These are phyloP conservation scores for Ondatra zibethicus DNA, from an alignment of 2,113 vertebrate species.

Conservation along the genomic window DNA sequence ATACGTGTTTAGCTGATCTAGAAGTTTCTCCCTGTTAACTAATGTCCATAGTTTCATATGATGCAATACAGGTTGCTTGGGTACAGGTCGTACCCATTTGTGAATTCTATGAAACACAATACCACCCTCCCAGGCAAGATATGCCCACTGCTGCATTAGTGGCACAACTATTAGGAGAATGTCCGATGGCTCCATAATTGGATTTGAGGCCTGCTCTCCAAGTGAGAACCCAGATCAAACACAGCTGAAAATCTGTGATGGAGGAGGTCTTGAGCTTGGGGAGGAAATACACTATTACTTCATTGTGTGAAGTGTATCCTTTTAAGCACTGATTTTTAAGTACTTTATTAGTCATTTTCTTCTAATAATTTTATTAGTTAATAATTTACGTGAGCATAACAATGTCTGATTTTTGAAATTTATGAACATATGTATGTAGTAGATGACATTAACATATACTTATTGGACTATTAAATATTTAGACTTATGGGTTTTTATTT, in stretches of 20 bases:
- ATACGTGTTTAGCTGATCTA: neutral
- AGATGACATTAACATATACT: neutral
- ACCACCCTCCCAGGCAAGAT: neutral
- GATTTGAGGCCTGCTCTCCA: neutral
- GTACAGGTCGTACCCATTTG: too few relatives aligned
- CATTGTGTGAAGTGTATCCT: neutral
- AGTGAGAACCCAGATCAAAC: neutral
- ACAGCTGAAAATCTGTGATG: neutral
- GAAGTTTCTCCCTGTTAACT: neutral
- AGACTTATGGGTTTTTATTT: slow-evolving; percentile 1
- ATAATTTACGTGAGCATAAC: slow-evolving; percentile 2
- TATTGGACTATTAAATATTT: slow-evolving; percentile 30
- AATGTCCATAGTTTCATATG: neutral
- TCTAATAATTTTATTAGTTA: slow-evolving; percentile 32
- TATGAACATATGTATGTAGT: neutral
- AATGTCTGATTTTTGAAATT: neutral
- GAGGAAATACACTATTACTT: neutral
- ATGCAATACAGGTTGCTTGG: neutral
- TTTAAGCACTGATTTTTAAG: slow-evolving; percentile 6
- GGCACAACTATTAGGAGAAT: neutral
- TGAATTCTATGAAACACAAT: neutral
- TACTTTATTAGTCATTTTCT: neutral
- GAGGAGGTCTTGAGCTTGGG: neutral
- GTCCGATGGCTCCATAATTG: too few relatives aligned
- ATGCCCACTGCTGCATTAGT: neutral